A percentile compares a stretch with the other conserved stretches of the same genome.
Conservation (phyloP, 2,888 invertebrate species). For the Ametastegia equiseti region DNA sequence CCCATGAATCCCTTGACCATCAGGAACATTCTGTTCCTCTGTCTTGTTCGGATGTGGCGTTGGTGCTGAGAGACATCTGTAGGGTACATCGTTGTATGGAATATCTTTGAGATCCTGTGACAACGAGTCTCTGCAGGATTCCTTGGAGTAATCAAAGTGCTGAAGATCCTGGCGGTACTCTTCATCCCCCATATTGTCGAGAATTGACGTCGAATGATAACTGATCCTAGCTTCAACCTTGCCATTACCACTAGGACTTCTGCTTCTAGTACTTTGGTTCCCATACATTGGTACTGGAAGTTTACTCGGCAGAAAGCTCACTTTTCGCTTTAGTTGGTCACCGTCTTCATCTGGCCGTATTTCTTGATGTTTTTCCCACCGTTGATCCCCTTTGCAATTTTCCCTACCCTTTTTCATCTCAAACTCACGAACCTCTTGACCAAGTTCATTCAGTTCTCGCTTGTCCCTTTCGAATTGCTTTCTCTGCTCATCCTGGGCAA, state of each 20-base stretch:
- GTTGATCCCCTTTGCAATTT: background rate
- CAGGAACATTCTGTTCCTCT: slow-evolving; percentile 35
- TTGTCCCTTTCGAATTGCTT: slow-evolving; percentile 53
- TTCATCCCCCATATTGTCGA: background rate
- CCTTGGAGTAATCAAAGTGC: slow-evolving; percentile 25
- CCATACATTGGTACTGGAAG: slow-evolving; percentile 46
- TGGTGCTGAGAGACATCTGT: background rate
- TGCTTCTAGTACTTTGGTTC: background rate
- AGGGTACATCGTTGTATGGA: background rate
- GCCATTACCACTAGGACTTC: slow-evolving; percentile 9
- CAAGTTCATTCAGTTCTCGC: slow-evolving; percentile 52
- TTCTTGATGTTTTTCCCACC: slow-evolving; percentile 6
- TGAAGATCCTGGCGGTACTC: background rate
- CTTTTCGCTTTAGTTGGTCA: slow-evolving; percentile 25
- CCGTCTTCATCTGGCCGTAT: slow-evolving; percentile 13
- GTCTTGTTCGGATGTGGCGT: background rate
- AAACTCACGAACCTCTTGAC: slow-evolving; percentile 52
- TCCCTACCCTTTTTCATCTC: slow-evolving; percentile 38
- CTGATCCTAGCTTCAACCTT: slow-evolving; percentile 32
- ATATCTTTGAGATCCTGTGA: slow-evolving; percentile 46
- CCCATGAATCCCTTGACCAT: background rate
- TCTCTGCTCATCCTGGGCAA: slow-evolving; percentile 45
- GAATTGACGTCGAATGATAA: background rate
- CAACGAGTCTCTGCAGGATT: slow-evolving; percentile 29
- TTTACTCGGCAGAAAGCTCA: slow-evolving; percentile 51